Evolutionary conservation across 2,797 vertebrate genomes (phyloP).

Genomic region (Enteromius afrohamiltoni): DNA sequence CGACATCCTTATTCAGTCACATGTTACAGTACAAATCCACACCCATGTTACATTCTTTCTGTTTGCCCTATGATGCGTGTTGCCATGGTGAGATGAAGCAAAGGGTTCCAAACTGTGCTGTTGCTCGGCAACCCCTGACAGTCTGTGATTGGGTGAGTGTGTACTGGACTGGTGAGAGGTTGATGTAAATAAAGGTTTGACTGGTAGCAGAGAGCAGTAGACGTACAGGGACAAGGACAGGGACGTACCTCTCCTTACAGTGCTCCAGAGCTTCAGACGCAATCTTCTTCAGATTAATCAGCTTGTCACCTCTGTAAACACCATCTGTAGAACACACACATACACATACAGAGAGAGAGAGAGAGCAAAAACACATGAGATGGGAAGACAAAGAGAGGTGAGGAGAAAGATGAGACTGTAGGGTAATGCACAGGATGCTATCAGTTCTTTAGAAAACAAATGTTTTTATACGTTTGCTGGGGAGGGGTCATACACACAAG

Average conservation of each 20-base stretch:
- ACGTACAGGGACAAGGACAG: not conserved
- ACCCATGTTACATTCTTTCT: slow-evolving; percentile 6
- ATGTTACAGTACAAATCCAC: not conserved
- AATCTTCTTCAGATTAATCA: slow-evolving; percentile 83
- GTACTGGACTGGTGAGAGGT: slow-evolving; percentile 1
- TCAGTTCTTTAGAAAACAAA: too few species aligned
- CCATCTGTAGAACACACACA: slow-evolving; percentile 70
- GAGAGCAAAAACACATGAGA: not conserved
- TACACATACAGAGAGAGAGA: not conserved
- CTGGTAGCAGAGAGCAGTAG: not conserved
- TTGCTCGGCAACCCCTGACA: slow-evolving; percentile 71
- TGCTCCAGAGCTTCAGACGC: slow-evolving; percentile 77
- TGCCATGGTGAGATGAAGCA: slow-evolving; percentile 58
- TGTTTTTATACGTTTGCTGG: too few species aligned
- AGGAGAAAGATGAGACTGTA: not conserved
- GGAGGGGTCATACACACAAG: too few species aligned
- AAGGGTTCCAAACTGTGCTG: slow-evolving; percentile 66
- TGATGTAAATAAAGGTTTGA: slow-evolving; percentile 61
- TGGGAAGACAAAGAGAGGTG: not conserved
- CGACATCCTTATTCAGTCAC: not conserved
- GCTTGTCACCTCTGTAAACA: slow-evolving; percentile 82
- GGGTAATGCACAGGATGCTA: too few species aligned
- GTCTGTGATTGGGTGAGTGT: slow-evolving; percentile 47
- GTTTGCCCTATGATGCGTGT: slow-evolving; percentile 39
- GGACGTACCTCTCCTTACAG: slow-evolving; percentile 74